These are phyloP conservation scores for Chrysogorgia sp. DNA, from an alignment of 92 coral and sea anemone genomes.

Conservation along the genomic window DNA sequence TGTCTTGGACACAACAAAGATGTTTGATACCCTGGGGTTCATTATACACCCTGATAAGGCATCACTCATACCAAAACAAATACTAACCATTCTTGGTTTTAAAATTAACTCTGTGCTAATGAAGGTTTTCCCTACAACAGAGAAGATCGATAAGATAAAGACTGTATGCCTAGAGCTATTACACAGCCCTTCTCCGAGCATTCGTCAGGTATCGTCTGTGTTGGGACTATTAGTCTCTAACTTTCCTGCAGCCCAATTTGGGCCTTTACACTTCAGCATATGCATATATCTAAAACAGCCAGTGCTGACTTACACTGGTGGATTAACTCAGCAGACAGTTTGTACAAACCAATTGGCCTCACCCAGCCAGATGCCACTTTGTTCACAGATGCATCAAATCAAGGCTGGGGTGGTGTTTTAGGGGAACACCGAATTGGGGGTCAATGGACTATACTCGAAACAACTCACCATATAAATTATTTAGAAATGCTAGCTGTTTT, in stretches of 20 bases:
- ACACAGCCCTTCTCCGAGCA: no score
- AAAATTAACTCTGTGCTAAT: not conserved
- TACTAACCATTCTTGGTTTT: not conserved
- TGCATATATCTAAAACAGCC: constrained; percentile 48
- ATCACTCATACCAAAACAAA: no score
- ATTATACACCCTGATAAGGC: constrained; percentile 39
- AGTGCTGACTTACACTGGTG: constrained; percentile 53
- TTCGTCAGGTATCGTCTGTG: constrained; percentile 20
- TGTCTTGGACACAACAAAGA: constrained; percentile 45
- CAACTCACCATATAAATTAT: no score
- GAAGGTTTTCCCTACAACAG: not conserved
- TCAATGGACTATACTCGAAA: no score
- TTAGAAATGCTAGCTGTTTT: no score
- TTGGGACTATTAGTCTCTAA: constrained; percentile 18
- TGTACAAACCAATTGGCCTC: constrained; percentile 30
- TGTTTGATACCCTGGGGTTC: constrained; percentile 51
- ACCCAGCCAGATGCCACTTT: constrained; percentile 32
- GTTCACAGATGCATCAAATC: constrained; percentile 53
- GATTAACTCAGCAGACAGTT: constrained; percentile 40
- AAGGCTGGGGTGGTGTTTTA: constrained; percentile 45
- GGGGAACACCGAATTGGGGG: no score
- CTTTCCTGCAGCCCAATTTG: constrained; percentile 53
- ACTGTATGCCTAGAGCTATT: constrained; percentile 4
- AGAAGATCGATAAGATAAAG: constrained; percentile 7
- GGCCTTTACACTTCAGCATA: constrained; percentile 55